Percentiles rank a stretch among this genome's conserved stretches.
Conservation (phyloP, 2,888 invertebrate species). For the Eustalomyia histrio region DNA sequence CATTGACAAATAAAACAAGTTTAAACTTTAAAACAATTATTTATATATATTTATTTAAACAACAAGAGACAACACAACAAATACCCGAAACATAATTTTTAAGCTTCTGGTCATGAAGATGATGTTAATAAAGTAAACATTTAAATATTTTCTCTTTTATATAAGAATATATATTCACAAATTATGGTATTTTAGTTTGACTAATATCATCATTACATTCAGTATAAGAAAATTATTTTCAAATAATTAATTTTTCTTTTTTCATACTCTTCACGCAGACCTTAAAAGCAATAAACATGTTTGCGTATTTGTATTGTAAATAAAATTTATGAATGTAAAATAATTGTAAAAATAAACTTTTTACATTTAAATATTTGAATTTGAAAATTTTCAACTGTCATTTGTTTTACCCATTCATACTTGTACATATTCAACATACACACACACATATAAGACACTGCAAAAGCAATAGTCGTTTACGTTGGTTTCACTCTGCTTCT, state of each 20-base stretch:
- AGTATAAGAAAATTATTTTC: slow-evolving; percentile 7
- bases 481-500: slow-evolving; percentile 24
- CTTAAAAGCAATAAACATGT: no score
- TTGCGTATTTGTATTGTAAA: slow-evolving; percentile 2
- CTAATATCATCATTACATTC: background rate
- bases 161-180: background rate
- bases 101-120: slow-evolving; percentile 10
- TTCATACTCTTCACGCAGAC: background rate
- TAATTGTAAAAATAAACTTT: slow-evolving; percentile 18
- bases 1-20: slow-evolving; percentile 23
- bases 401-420: slow-evolving; percentile 23
- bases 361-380: slow-evolving; percentile 43
- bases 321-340: slow-evolving; percentile 30
- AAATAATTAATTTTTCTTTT: slow-evolving; percentile 31
- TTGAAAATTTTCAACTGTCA: slow-evolving; percentile 27
- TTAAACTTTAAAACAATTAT: slow-evolving; percentile 21
- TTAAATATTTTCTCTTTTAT: background rate
- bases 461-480: slow-evolving; percentile 12
- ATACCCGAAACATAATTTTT: background rate
- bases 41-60: background rate
- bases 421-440: background rate
- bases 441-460: background rate
- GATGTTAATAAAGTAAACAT: no score
- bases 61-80: slow-evolving; percentile 1
- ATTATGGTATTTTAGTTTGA: background rate